Conservation (phyloP, 2,113 vertebrate species). For the Alaudala cheleensis region DNA sequence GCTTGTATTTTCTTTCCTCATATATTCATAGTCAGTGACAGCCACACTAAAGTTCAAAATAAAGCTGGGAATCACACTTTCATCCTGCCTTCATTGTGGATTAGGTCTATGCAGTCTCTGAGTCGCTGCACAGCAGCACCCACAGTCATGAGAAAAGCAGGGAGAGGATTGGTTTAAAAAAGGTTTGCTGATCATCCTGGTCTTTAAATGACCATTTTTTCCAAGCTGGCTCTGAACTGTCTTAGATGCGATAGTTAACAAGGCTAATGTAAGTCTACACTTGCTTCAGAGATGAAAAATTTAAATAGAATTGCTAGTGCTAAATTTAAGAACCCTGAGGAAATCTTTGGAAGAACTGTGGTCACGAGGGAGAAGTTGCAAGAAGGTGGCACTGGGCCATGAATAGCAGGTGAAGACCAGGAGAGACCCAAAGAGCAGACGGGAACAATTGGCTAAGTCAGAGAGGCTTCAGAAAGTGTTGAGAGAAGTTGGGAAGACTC, state of each 20-base stretch:
- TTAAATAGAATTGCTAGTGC: not conserved
- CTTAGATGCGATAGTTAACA: not conserved
- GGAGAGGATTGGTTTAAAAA: not conserved
- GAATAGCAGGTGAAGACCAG: constrained; percentile 45
- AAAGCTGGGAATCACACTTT: not conserved
- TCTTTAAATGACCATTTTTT: not conserved
- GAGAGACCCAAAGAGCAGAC: constrained; percentile 15
- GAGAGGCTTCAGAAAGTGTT: constrained; percentile 19
- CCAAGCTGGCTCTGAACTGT: not conserved
- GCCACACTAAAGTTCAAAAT: not conserved
- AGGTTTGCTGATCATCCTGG: not conserved
- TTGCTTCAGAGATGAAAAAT: constrained; percentile 41
- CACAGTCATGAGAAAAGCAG: not conserved
- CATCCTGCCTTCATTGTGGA: not conserved
- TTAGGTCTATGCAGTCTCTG: not conserved
- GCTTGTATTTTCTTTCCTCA: not conserved
- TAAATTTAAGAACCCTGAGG: constrained; percentile 19
- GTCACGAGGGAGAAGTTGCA: not conserved
- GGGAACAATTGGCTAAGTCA: constrained; percentile 13
- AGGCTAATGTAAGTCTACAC: not conserved
- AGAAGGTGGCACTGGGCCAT: constrained; percentile 6
- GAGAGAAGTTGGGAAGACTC: constrained; percentile 47
- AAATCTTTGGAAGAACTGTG: constrained; percentile 17
- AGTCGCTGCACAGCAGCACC: not conserved
- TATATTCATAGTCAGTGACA: not conserved